Evolutionary conservation across 2,888 invertebrate genomes (phyloP).

Genomic region (Abscondita cerata): DNA sequence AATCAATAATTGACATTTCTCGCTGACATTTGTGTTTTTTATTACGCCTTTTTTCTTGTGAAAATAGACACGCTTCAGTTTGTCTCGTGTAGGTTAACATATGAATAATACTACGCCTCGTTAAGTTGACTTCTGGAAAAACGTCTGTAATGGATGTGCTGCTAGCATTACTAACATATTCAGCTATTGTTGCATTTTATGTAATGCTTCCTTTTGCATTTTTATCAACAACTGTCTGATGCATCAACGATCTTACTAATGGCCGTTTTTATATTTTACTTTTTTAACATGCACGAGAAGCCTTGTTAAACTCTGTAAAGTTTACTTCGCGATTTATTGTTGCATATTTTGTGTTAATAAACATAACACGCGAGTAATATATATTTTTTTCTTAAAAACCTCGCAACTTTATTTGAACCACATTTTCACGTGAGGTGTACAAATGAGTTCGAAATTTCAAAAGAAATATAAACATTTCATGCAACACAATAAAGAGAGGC

Average conservation of each 20-base stretch:
- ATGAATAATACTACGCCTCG: slow-evolving; percentile 27
- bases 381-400: too few species aligned
- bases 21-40: too few species aligned
- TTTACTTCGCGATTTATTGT: not conserved
- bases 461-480: too few species aligned
- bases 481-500: too few species aligned
- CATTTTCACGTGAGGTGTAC: too few species aligned
- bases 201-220: slow-evolving; percentile 20
- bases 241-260: slow-evolving; percentile 11
- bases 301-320: slow-evolving; percentile 19
- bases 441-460: too few species aligned
- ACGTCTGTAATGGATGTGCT: slow-evolving; percentile 21
- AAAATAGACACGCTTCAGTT: too few species aligned
- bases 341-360: not conserved
- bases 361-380: too few species aligned
- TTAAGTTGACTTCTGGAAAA: slow-evolving; percentile 24
- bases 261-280: slow-evolving; percentile 6
- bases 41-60: too few species aligned
- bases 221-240: slow-evolving; percentile 16
- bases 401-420: too few species aligned
- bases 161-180: slow-evolving; percentile 19
- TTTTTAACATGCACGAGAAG: slow-evolving; percentile 1
- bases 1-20: too few species aligned
- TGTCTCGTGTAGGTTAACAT: slow-evolving; percentile 6
- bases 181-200: slow-evolving; percentile 24